phyloP scores from a whole-genome alignment of 2,888 invertebrate genomes.

The Lissocephala sabroskyi region DNA sequence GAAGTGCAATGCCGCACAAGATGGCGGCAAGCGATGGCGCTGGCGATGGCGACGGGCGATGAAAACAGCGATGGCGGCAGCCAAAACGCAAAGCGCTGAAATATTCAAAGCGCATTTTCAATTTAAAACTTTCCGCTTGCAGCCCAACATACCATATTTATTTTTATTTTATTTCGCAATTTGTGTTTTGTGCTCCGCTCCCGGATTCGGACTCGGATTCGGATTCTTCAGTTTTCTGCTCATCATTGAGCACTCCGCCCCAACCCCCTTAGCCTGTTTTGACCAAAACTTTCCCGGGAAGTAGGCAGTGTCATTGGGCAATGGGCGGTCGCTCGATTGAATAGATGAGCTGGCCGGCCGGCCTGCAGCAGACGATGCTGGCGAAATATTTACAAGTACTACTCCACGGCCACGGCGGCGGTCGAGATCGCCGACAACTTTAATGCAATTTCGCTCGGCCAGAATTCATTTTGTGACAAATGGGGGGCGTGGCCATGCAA shows the following conservation, averaged over 20 bases:
- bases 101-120: conserved; percentile 65
- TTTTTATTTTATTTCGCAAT: conserved; percentile 54
- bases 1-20: conserved; percentile 40
- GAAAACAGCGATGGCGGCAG: no score
- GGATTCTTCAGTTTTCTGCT: conserved; percentile 56
- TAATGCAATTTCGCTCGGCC: conserved; percentile 61
- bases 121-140: conserved; percentile 60
- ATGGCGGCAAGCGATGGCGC: conserved; percentile 42
- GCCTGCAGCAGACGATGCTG: not conserved
- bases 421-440: conserved; percentile 41
- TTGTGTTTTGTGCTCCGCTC: conserved; percentile 45
- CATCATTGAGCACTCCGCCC: conserved; percentile 33
- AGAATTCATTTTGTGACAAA: conserved; percentile 64
- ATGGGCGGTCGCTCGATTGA: conserved; percentile 13
- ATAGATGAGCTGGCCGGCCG: conserved; percentile 1
- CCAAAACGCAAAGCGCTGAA: conserved; percentile 46
- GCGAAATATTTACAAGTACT: conserved; percentile 33
- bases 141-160: conserved; percentile 56
- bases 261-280: no score
- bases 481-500: conserved; percentile 61
- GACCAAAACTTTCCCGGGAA: conserved; percentile 51
- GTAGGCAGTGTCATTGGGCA: conserved; percentile 54
- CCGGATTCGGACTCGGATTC: conserved; percentile 23
- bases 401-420: no score
- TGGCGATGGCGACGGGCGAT: conserved; percentile 49